These are phyloP conservation scores for Neoarius graeffei DNA, from an alignment of 2,113 vertebrate genomes.

Conservation along the genomic window DNA sequence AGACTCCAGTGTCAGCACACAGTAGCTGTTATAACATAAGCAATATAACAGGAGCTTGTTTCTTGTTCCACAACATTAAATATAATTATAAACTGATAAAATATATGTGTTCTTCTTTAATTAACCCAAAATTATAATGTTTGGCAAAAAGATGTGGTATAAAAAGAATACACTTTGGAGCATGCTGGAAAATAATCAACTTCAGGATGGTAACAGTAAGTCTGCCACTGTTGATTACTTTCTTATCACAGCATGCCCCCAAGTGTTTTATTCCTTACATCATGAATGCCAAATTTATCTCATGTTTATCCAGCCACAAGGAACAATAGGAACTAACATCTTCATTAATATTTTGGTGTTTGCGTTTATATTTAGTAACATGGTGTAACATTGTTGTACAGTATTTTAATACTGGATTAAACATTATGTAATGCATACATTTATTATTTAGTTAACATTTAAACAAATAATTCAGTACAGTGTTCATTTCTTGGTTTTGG, in stretches of 20 bases:
- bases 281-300: background rate
- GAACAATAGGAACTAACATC: background rate
- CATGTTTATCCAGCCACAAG: background rate
- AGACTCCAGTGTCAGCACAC: background rate
- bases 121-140: background rate
- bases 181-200: background rate
- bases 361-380: background rate
- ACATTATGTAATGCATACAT: background rate
- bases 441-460: background rate
- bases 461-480: background rate
- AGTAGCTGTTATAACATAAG: no score
- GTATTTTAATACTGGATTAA: background rate
- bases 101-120: background rate
- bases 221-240: background rate
- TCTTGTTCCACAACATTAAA: background rate
- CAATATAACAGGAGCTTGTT: background rate
- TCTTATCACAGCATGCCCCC: background rate
- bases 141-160: background rate
- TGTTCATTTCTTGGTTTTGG: no score
- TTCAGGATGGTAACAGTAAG: background rate
- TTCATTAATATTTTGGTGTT: background rate
- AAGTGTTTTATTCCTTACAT: background rate
- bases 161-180: background rate
- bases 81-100: background rate
- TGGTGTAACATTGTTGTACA: background rate